Conservation (phyloP, 2,113 vertebrate genomes). For the Climacteris rufus region DNA sequence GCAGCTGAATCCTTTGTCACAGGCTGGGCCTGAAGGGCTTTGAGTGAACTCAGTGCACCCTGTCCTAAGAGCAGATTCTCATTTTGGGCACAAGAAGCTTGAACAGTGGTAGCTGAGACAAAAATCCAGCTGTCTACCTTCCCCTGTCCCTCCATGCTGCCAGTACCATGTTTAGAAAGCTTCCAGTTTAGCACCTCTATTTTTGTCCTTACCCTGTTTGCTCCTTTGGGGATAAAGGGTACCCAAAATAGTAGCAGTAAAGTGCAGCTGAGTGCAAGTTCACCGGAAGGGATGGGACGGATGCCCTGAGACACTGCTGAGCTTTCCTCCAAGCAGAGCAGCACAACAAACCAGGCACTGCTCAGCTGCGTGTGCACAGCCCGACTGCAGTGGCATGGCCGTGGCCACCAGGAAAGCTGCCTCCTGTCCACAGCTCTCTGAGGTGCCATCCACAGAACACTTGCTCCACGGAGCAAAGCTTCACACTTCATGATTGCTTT, state of each 20-base stretch:
- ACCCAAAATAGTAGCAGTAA: neutral
- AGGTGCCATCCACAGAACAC: neutral
- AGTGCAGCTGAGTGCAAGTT: neutral
- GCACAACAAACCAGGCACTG: neutral
- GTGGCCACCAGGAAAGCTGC: neutral
- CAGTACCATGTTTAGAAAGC: neutral
- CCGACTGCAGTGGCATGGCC: accelerated
- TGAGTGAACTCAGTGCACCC: neutral
- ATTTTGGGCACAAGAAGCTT: neutral
- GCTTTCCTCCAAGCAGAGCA: neutral
- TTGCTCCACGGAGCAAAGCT: neutral
- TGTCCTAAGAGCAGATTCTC: neutral
- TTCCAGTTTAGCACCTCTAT: neutral
- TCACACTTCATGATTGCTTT: neutral
- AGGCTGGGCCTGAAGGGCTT: neutral
- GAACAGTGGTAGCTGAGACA: neutral
- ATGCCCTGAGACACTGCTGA: neutral
- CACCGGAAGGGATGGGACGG: accelerated
- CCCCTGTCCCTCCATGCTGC: neutral
- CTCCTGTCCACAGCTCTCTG: accelerated
- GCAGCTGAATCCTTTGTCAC: neutral
- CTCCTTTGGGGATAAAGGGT: neutral
- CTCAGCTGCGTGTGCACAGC: neutral
- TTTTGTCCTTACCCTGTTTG: neutral
- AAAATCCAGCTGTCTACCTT: neutral